Base-by-base conservation (phyloP, 2,888 invertebrate genomes). In the Diabrotica balteata region DNA sequence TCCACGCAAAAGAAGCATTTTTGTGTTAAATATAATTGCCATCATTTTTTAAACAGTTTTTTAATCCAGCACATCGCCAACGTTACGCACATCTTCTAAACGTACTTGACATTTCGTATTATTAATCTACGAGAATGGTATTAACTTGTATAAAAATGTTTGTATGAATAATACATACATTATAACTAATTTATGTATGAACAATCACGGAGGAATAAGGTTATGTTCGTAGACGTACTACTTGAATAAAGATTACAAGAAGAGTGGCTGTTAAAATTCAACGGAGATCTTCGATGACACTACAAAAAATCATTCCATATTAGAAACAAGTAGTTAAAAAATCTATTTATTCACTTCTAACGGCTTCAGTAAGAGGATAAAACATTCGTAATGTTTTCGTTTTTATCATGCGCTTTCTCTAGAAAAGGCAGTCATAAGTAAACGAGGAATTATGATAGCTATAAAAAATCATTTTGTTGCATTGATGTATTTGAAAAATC, bases 181-280 rank as follows among this genome's bases (percentile, higher is more conserved):
- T 61, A 66, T 50, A 32, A 46, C 46, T 66, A 60, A 66, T 66
- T 66, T 70, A 68, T 68, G 72, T 63, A 68, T 66, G 63, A 72
- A 72, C 70, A 70, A 72, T 70, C 66, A 70, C 66, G 70, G 51
- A 68, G 68, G 59, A 65, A 68, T 66, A 71, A 72, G 72, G 72
- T 70, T 72, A 72, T 72, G 68, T 72, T 60, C 54, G 45, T 60
- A 43, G 43, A 46, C 55, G 47, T 47, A 42, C 54, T 49, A 57
- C 54, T 22, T 61, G 61, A 61, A 61, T 61, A 61, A 61, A 61
- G 45, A 61, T 53, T 61, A 45, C 17, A 46, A n/a, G 32, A 53
- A 52, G 52, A 61, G 22, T 46, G 17, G 22, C 46, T 61, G 17
- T 61, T 61, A 46, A 53, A 51, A 61, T 61, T 61, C 61, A 46